A percentile compares a stretch with the other conserved stretches of the same genome.
Evolutionary conservation across 92 coral and sea anemone species (phyloP).

Genomic region (Phenganax marumi): DNA sequence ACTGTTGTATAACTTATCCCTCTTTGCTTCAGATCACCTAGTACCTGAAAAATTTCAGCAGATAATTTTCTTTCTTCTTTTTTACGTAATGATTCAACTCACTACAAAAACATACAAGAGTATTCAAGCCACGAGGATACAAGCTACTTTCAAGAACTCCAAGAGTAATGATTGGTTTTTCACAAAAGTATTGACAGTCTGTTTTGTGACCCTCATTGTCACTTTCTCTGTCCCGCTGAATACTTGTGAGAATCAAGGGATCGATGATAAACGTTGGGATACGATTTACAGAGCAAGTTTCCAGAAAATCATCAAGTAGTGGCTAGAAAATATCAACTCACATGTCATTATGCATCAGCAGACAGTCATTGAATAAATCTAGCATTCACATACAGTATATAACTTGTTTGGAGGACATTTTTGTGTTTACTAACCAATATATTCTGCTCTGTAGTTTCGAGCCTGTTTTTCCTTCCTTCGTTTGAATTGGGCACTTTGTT

Average conservation of each 20-base stretch:
- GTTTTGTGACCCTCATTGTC: not conserved
- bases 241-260: conserved; percentile 7
- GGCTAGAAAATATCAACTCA: not conserved
- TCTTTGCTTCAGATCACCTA: conserved; percentile 3
- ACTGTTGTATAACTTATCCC: not conserved
- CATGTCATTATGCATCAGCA: not conserved
- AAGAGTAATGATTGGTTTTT: conserved; percentile 15
- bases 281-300: conserved; percentile 23
- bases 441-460: not conserved
- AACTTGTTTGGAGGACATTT: not conserved
- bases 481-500: not conserved
- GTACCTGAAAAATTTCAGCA: conserved; percentile 1
- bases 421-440: not conserved
- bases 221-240: not conserved
- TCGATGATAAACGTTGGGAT: conserved; percentile 28
- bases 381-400: not conserved
- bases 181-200: conserved; percentile 11
- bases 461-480: not conserved
- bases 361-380: not conserved
- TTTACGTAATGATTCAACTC: not conserved
- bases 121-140: conserved; percentile 24
- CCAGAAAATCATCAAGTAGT: conserved; percentile 23
- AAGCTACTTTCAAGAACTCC: conserved; percentile 15
- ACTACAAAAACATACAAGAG: conserved; percentile 7
- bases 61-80: not conserved